Conservation (phyloP, 1,140 invertebrate species). For the Cyclargus thomasi region DNA sequence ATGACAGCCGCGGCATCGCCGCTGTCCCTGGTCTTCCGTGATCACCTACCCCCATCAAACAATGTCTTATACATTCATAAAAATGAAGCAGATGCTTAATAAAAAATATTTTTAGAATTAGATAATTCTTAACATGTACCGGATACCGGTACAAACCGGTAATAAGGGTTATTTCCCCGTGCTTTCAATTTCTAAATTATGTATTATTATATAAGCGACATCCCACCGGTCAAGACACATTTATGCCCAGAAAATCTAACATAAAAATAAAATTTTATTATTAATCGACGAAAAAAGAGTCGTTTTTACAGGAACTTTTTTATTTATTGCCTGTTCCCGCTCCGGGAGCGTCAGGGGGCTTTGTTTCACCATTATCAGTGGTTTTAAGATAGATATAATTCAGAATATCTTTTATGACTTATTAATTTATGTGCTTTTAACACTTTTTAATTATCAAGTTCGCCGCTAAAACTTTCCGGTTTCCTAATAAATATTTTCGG, state of each 20-base stretch:
- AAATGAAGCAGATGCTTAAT: too few relatives aligned
- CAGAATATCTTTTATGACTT: conserved; percentile 12
- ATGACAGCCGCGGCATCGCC: too few relatives aligned
- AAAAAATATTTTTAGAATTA: too few relatives aligned
- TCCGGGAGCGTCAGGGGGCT: neutral
- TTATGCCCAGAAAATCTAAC: neutral
- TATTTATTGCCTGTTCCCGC: conserved; percentile 12
- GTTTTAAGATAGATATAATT: conserved; percentile 16
- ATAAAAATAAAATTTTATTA: conserved; percentile 9
- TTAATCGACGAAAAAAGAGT: conserved; percentile 12
- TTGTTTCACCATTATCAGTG: conserved; percentile 10
- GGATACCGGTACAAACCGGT: too few relatives aligned
- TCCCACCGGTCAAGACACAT: too few relatives aligned
- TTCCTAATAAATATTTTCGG: conserved; percentile 12
- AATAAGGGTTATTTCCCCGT: too few relatives aligned
- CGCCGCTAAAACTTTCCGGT: conserved; percentile 2
- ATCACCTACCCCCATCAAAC: too few relatives aligned
- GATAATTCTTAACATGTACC: too few relatives aligned
- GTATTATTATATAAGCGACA: too few relatives aligned
- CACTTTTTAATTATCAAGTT: conserved; percentile 15
- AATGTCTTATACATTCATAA: too few relatives aligned
- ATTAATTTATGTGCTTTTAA: conserved; percentile 15
- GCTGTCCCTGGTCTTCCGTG: too few relatives aligned
- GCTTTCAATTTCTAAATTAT: too few relatives aligned
- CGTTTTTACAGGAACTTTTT: conserved; percentile 8